Percentiles rank a stretch among this genome's conserved stretches.
Conservation (phyloP, 2,113 vertebrate genomes). For the Larimichthys crocea region DNA sequence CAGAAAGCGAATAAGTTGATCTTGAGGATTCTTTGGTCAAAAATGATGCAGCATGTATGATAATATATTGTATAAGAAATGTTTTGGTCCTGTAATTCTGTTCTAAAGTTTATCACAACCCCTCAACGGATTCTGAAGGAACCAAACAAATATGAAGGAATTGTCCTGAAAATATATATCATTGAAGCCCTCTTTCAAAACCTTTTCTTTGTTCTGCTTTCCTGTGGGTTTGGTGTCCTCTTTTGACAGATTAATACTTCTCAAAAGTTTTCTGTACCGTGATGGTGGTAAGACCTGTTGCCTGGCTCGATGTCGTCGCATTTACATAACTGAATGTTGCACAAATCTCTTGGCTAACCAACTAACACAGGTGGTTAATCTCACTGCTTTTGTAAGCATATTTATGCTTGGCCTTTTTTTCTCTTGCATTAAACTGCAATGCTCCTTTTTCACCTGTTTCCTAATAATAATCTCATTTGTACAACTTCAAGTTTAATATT, state of each 20-base stretch:
- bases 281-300: neutral
- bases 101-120: neutral
- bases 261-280: neutral
- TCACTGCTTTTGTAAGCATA: neutral
- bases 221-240: conserved; percentile 1
- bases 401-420: neutral
- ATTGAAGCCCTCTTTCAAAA: conserved; percentile 29
- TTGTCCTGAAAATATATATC: conserved; percentile 1
- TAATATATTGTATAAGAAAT: neutral
- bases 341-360: conserved; percentile 17
- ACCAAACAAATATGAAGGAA: neutral
- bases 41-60: neutral
- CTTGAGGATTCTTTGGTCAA: neutral
- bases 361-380: conserved; percentile 3
- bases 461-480: neutral
- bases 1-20: neutral
- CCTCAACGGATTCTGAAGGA: neutral
- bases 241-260: conserved; percentile 4
- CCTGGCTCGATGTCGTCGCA: conserved; percentile 10
- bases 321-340: neutral
- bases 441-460: conserved; percentile 4
- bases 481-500: neutral
- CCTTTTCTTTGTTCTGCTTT: conserved; percentile 11
- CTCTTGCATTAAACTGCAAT: neutral
- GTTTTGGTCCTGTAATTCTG: neutral